A percentile compares a stretch with the other conserved stretches of the same genome.
These are phyloP conservation scores for Urocyon cinereoargenteus DNA, from an alignment of 2,797 vertebrate genomes.

Conservation along the genomic window DNA sequence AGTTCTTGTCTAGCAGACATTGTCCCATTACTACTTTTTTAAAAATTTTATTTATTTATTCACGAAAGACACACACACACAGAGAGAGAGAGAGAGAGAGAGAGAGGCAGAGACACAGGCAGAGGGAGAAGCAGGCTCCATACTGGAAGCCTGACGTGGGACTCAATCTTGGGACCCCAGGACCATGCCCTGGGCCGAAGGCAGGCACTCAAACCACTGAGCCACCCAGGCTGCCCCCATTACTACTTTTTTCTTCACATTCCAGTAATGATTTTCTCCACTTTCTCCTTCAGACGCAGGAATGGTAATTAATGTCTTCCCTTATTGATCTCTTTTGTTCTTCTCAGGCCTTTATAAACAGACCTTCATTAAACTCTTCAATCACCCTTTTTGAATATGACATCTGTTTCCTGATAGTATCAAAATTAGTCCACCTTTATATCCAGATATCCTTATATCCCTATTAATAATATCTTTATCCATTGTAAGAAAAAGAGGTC, in stretches of 20 bases:
- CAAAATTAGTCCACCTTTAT: neutral
- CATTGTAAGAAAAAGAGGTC: neutral
- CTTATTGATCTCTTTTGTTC: neutral
- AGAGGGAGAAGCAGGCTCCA: too few species aligned
- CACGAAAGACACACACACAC: too few species aligned
- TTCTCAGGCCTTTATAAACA: neutral
- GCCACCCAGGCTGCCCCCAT: too few species aligned
- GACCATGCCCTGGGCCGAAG: too few species aligned
- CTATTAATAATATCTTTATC: neutral
- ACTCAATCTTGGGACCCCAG: too few species aligned
- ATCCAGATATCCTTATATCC: neutral
- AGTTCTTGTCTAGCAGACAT: neutral
- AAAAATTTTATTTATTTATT: too few species aligned
- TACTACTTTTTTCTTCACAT: neutral
- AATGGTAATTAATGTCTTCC: neutral
- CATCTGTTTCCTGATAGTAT: neutral
- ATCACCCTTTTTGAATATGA: neutral
- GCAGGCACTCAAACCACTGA: too few species aligned
- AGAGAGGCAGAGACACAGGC: too few species aligned
- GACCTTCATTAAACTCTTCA: neutral
- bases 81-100: too few species aligned
- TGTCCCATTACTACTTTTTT: too few species aligned
- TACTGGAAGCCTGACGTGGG: too few species aligned
- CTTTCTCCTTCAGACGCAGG: neutral
- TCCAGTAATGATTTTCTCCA: neutral